phyloP scores from a whole-genome alignment of 1,140 invertebrate genomes.

The Euwallacea fornicatus region DNA sequence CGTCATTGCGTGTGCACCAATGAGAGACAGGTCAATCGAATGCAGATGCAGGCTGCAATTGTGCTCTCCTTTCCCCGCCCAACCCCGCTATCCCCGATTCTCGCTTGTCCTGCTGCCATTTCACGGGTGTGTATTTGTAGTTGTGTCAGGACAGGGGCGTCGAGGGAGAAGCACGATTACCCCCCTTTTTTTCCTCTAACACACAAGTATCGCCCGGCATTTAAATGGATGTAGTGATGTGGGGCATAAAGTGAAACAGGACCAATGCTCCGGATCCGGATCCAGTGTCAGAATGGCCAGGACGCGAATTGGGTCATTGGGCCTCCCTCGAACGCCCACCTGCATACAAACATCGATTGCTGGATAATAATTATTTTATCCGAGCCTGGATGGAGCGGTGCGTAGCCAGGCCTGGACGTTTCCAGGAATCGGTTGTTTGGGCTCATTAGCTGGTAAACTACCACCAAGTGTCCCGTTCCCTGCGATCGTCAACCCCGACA shows the following conservation, averaged over 20 bases:
- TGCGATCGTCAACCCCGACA: constrained; percentile 25
- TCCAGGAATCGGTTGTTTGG: neutral
- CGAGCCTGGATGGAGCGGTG: constrained; percentile 1
- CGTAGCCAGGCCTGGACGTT: neutral
- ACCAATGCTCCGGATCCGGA: neutral
- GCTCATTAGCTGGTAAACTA: neutral
- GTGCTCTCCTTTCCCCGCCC: constrained; percentile 5
- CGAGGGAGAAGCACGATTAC: neutral
- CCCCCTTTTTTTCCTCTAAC: neutral
- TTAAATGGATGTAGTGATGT: neutral
- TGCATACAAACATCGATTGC: constrained; percentile 21
- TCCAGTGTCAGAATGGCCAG: neutral
- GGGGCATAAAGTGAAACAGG: neutral
- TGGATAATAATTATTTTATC: constrained; percentile 25
- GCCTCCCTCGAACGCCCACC: constrained; percentile 19
- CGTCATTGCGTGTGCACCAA: constrained; percentile 37
- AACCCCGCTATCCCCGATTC: neutral
- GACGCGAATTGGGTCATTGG: constrained; percentile 14
- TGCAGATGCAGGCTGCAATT: constrained; percentile 38
- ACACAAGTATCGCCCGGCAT: neutral
- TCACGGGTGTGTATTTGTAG: constrained; percentile 25
- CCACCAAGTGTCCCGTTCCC: neutral
- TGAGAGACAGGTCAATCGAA: constrained; percentile 37
- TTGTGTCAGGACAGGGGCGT: neutral
- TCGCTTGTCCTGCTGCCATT: constrained; percentile 4